Evolutionary conservation across 2,888 invertebrate species (phyloP), one percentile per base, ranked within the genome.

Genomic region (Papilio protenor): DNA sequence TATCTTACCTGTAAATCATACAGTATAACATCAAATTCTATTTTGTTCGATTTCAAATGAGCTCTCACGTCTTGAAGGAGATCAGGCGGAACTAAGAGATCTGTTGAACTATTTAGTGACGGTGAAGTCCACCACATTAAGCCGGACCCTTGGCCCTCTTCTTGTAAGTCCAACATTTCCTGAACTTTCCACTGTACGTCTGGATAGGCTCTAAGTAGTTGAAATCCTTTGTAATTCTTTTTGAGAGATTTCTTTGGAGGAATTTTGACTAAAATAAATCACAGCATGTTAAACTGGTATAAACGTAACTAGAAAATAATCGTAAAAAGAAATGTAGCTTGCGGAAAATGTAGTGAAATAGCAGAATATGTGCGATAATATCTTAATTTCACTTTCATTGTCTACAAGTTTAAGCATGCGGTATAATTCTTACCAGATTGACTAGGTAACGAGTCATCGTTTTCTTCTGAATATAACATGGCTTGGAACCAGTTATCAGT

Each of bases 11-110:
- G 97, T 47, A 97, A 94, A 88, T 97, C 97, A 85, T 96, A 95
- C 84, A 97, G 96, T 49, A 97, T 91, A 0, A 97, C 95, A 81
- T 96, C 95, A 81, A 95, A 97, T 73, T 96, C 95, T 52, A 97
- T 96, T 64, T 95, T 95, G 79, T 95, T 95, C 18, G 96, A 95
- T 78, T 95, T 95, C 6, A 97, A 90, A 84, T 95, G 95, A 64
- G 95, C 95, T 84, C 95, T 96, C 5, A 96, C 91, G 76, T 96
- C 96, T 4, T 86, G 87, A 3, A 96, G 90, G 77, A 96, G 93
- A 79, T 96, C 95, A 1, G 97, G 97, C 0, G 97, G 96, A 16
- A 98, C 96, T 73, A 98, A 95, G 6, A 98, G 92, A 86, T 98
- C 98, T 0, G 96, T 96, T 8, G 96, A 93, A 8, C 95, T 91